Percentiles rank a stretch among this genome's conserved stretches.
phyloP scores from a whole-genome alignment of 1,140 invertebrate species.

The Pemphigus obesinymphae region DNA sequence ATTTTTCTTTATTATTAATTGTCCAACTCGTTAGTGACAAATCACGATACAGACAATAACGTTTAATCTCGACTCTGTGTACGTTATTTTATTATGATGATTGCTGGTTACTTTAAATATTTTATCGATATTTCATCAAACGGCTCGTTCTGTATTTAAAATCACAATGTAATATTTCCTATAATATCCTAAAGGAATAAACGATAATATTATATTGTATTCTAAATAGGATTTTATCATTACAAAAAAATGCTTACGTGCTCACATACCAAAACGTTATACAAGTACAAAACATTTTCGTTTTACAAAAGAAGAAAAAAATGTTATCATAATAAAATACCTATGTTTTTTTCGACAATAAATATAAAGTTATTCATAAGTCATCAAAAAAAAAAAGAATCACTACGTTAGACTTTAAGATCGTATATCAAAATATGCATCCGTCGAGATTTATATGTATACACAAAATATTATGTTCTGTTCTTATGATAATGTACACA shows the following conservation, averaged over 20 bases:
- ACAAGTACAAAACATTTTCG: too few species aligned
- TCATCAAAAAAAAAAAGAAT: neutral
- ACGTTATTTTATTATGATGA: neutral
- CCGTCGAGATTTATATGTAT: neutral
- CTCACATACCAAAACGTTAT: too few species aligned
- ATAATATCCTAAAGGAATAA: too few species aligned
- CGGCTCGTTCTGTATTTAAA: too few species aligned
- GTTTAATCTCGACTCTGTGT: too few species aligned
- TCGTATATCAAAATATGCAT: neutral
- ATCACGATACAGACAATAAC: neutral
- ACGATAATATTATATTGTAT: too few species aligned
- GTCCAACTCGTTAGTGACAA: neutral
- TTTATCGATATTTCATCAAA: neutral
- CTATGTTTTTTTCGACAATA: neutral
- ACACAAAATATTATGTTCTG: neutral
- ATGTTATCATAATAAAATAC: neutral
- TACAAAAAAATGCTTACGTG: too few species aligned
- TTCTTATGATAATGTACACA: neutral
- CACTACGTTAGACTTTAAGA: neutral
- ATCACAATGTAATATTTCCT: too few species aligned
- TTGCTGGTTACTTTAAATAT: too few species aligned
- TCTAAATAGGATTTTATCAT: too few species aligned
- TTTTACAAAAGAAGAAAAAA: too few species aligned
- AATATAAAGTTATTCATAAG: neutral
- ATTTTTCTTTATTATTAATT: neutral